Percentiles rank a stretch among this genome's conserved stretches.
Evolutionary conservation across 2,888 invertebrate species (phyloP).

Genomic region (Peribatodes rhomboidaria): DNA sequence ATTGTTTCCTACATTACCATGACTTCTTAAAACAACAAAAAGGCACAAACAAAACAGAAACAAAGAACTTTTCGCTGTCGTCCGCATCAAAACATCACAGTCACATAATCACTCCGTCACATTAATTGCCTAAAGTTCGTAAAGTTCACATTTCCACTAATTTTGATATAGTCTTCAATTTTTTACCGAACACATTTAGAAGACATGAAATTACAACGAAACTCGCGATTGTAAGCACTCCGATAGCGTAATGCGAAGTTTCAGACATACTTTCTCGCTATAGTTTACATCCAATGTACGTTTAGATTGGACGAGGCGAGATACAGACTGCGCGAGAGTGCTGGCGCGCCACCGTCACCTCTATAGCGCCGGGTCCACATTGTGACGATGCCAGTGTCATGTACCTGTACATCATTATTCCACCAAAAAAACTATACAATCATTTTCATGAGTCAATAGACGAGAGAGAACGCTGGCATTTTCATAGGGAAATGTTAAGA

Average conservation of each 20-base stretch:
- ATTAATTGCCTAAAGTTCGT: constrained; percentile 25
- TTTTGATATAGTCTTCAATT: constrained; percentile 1
- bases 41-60: neutral
- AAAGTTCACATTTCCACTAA: neutral
- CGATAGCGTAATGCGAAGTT: constrained; percentile 53
- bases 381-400: constrained; percentile 62
- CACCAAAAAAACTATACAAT: constrained; percentile 36
- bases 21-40: neutral
- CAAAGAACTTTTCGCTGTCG: neutral
- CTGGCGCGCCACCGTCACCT: constrained; percentile 63
- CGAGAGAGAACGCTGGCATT: constrained; percentile 11
- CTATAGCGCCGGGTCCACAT: constrained; percentile 62
- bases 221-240: constrained; percentile 40
- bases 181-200: constrained; percentile 13
- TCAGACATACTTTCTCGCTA: constrained; percentile 66
- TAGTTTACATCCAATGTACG: constrained; percentile 77
- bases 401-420: constrained; percentile 54
- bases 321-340: constrained; percentile 75
- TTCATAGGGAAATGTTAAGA: constrained; percentile 26
- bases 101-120: constrained; percentile 40
- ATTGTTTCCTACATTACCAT: constrained; percentile 47
- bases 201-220: constrained; percentile 29
- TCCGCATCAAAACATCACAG: constrained; percentile 14
- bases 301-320: constrained; percentile 77
- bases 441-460: constrained; percentile 26